Base-by-base conservation (phyloP, 2,888 invertebrate species). In the Diploptera punctata region DNA sequence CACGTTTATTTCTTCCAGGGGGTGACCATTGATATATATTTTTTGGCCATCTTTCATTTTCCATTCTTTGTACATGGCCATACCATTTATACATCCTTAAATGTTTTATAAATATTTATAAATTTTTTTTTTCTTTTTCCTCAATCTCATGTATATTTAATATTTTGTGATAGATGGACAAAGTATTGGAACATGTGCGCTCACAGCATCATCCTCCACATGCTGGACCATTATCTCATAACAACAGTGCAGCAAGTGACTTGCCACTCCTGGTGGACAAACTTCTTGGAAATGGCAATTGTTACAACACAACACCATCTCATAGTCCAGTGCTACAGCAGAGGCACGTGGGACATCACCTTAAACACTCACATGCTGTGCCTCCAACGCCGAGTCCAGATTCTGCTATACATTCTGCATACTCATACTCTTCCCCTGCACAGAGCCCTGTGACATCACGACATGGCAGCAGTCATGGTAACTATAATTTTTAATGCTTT, bases 351-450 rank as follows among this genome's bases (percentile, higher is more conserved):
- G 70, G 61, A 81, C 74, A 74, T 24, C 71, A 70, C 38, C 69
- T 73, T 43, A 72, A 71, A 19, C 73, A 73, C 24, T 60, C 70
- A 44, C 67, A 83, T 43, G 85, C 87, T 75, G 87, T 92, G 61
- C 91, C 92, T 77, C 91, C 93, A 75, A 93, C 92, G 78, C 94
- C 94, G 73, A 94, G 94, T 79, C 94, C 94, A 0, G 95, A 95
- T 82, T 94, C 94, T 21, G 95, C 95, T 76, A 93, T 95, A 77
- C 95, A 95, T 84, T 94, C 94, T 79, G 93, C 93, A 80, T 95
- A 95, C 80, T 91, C 90, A 62, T 89, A 89, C 79, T 89, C 75
- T 26, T 94, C 94, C 77, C 95, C 95, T 4, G 94, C 93, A 68
- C 94, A 95, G 77, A 93, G 93, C 78, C 95, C 95, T 1, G 88